These are phyloP conservation scores for Microtus richardsoni DNA, from an alignment of 2,113 vertebrate genomes.

Conservation along the genomic window DNA sequence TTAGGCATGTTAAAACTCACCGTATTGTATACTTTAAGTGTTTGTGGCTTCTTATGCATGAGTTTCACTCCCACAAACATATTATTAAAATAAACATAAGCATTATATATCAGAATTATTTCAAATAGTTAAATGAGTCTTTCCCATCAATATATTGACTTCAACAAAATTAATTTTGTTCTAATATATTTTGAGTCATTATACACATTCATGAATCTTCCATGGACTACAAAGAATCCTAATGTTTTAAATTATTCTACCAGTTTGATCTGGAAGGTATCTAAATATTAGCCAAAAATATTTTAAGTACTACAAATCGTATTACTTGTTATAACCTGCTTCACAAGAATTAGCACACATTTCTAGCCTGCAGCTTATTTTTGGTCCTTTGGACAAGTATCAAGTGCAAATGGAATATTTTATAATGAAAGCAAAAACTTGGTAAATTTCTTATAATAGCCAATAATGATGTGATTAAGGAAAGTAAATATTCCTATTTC, in stretches of 20 bases:
- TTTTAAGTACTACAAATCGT: background rate
- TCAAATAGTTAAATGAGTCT: background rate
- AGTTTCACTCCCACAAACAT: background rate
- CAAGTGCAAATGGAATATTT: background rate
- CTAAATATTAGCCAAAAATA: background rate
- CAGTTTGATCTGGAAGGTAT: background rate
- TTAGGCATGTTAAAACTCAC: background rate
- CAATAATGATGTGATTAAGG: background rate
- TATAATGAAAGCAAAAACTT: background rate
- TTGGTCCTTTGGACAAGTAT: background rate
- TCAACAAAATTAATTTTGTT: background rate
- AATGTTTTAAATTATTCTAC: background rate
- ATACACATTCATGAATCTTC: background rate
- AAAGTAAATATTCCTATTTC: background rate
- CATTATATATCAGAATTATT: background rate
- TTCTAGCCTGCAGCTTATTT: background rate
- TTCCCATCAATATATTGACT: background rate
- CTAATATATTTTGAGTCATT: background rate
- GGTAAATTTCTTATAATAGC: background rate
- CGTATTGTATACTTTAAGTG: background rate
- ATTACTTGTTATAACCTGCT: background rate
- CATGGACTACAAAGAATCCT: background rate
- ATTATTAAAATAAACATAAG: background rate
- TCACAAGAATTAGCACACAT: background rate
- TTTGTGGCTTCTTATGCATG: background rate